Evolutionary conservation across 2,888 invertebrate species (phyloP), one percentile per base, ranked within the genome.

Genomic region (Scaptomyza polygonia): DNA sequence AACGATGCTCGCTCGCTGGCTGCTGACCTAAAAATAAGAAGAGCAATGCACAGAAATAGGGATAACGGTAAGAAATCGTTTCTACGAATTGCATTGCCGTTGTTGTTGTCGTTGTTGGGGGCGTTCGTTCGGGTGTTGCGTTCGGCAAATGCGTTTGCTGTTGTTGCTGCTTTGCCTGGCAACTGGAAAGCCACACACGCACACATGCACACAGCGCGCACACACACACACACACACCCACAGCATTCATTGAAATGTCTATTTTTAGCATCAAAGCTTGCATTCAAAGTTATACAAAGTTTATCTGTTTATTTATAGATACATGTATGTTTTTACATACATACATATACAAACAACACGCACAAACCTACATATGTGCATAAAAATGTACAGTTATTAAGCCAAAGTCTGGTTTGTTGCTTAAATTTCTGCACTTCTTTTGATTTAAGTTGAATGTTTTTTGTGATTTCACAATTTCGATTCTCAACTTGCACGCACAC

Each of bases 11-110:
- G 36, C 55, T 73, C 64, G 42, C 47, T 42, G 36, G 30, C 47
- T 32, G 48, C 55, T 73, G 73, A 73, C 73, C 73, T 73, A 73
- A 73, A 73, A 74, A 65, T 43, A 52, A 47, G 53, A 59, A 44
- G 39, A 54, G 42, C 53, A 44, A 32, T 29, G 32, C 51, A 49
- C 51, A 29, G 30, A 72, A 48, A 51, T 25, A 39, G 16, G 72
- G 43, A 67, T 47, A 67, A 54, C 56, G 34, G 59, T 70, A 54
- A 69, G 59, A 56, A 66, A 52, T 43, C 48, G 67, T 49, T 3
- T 49, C 58, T 43, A 66, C 54, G 49, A 65, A 36, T 53, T 48
- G 21, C 34, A 34, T 34, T 36, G 18, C 5, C 55, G 30, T 47
- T 52, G 32, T 40, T 34, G 16, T 18, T 47, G 16, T 18, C 9